phyloP scores from a whole-genome alignment of 2,113 vertebrate genomes.

The Hemichromis elongatus region DNA sequence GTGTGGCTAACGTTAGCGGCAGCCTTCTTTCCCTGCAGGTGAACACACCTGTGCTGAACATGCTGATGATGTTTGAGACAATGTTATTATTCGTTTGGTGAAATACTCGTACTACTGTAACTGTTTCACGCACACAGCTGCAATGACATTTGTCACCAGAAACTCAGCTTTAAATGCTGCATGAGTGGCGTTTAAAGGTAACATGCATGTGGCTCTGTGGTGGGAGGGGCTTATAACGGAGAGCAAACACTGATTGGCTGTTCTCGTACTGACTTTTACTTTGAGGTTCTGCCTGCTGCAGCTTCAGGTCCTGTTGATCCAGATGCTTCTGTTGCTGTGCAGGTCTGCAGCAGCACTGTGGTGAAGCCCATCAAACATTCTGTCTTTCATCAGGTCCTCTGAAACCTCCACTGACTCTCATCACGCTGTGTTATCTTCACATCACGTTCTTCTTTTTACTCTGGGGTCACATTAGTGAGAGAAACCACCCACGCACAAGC shows the following conservation, averaged over 20 bases:
- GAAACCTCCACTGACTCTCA: not conserved
- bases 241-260: not conserved
- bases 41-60: not conserved
- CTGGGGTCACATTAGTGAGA: not conserved
- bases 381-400: not conserved
- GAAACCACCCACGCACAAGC: not conserved
- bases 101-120: too few species aligned
- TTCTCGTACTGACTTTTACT: not conserved
- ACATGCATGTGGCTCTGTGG: not conserved
- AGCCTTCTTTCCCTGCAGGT: not conserved
- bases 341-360: not conserved
- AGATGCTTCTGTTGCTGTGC: not conserved
- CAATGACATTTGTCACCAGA: too few species aligned
- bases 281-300: not conserved
- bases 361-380: not conserved
- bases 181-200: too few species aligned
- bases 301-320: not conserved
- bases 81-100: too few species aligned
- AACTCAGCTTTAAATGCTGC: too few species aligned
- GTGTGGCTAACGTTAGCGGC: not conserved
- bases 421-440: not conserved
- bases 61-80: too few species aligned
- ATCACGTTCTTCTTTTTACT: not conserved
- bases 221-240: not conserved
- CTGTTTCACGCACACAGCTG: too few species aligned